Base-by-base conservation (phyloP, 2,113 vertebrate species). In the Larimichthys crocea region DNA sequence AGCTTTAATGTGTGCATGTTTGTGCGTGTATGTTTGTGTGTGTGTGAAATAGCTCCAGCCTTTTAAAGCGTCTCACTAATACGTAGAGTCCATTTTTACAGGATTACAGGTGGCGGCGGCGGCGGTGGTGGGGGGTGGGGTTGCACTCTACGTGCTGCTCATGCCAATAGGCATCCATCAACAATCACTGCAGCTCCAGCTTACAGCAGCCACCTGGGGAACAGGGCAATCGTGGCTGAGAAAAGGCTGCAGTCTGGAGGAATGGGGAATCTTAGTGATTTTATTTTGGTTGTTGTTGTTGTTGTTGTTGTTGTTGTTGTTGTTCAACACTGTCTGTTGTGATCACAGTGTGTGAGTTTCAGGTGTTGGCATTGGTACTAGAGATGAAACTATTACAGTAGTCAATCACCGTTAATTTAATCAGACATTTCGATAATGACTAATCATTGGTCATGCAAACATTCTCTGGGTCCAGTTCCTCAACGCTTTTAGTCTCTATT, bases 61-160 rank as follows among this genome's bases (percentile, higher is more conserved):
- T 82, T 83, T 84, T 85, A 84, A 84, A 87, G 62, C 55, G 16
- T 80, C 83, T 86, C 79, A 35, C 77, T 89, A 84, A 90, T 89
- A 87, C 80, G 40, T 66, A 74, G 56, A 83, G 84, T 84, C 75
- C 44, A 81, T 88, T 86, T 91, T 89, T 84, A 63, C 65, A 74
- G 84, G 71, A 89, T 90, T 81, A 81, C 81, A 80, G 76, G 48
- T 76, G 42, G 65, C 26, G 60, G 14, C 7, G 35, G 35, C 15
- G 24, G 44, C 11, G 8, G 11, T 3, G 17, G 49, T 26, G 59
- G 11, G 42, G 35, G 35, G 35, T 8, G 35, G 35, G 7, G 35
- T 40, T 44, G 49, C 35, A 2, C 68, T 31, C 55, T 85, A 88
- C 74, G 82, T 89, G 88, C 88, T 26, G 22, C 69, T 75, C 76